Evolutionary conservation across 35 echinoderm and acorn worm genomes (phyloP).

Genomic region (Diadema setosum): DNA sequence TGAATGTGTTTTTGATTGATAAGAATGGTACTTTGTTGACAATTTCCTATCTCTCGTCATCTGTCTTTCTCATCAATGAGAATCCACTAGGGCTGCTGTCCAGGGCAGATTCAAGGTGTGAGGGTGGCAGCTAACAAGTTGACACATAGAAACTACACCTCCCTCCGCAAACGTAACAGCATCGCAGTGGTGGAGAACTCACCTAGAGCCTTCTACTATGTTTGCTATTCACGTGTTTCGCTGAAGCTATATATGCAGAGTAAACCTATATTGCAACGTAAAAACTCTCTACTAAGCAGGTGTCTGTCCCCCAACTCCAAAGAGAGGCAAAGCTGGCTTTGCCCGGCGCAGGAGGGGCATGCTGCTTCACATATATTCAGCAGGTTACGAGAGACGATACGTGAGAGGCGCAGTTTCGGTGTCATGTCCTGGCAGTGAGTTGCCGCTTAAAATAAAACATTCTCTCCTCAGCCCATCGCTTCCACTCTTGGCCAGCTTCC

Average conservation of each 20-base stretch:
- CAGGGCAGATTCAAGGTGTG: constrained; percentile 1
- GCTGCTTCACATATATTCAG: neutral
- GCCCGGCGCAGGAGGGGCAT: no score
- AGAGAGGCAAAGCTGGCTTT: no score
- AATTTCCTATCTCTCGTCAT: neutral
- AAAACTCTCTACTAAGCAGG: no score
- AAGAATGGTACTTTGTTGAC: no score
- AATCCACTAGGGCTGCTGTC: neutral
- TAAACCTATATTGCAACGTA: neutral
- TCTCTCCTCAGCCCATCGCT: neutral
- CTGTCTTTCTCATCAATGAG: neutral
- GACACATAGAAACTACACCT: neutral
- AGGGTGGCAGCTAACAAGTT: neutral
- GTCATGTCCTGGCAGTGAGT: constrained; percentile 7
- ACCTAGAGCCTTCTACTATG: neutral
- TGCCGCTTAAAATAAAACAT: constrained; percentile 9
- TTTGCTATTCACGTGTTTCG: neutral
- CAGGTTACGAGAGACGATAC: neutral
- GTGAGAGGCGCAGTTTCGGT: neutral
- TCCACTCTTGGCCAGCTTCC: neutral
- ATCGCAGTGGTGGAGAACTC: neutral
- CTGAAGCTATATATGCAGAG: neutral
- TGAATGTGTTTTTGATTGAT: neutral
- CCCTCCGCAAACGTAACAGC: neutral
- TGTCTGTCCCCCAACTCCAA: no score